Percentiles rank a stretch among this genome's conserved stretches.
These are phyloP conservation scores for Otus sunia DNA, from an alignment of 2,113 vertebrate species.

Conservation along the genomic window DNA sequence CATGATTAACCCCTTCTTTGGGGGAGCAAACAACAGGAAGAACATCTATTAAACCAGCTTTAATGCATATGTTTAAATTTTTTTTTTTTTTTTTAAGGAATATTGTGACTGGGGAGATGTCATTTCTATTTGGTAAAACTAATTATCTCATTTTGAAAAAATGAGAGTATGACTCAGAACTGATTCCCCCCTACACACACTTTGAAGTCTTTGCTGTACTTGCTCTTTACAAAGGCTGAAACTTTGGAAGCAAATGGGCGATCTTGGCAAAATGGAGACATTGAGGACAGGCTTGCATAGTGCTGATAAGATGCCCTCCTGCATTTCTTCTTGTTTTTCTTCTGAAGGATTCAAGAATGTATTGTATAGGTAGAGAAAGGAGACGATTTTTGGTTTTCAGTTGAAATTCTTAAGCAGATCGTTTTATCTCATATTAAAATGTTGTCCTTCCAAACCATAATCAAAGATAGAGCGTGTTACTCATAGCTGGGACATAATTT, in stretches of 20 bases:
- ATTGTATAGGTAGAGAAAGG: not conserved
- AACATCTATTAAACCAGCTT: not conserved
- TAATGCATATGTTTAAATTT: not conserved
- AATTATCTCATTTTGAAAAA: not conserved
- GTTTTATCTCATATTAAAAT: not conserved
- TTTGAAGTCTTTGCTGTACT: not conserved
- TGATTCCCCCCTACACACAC: accelerated
- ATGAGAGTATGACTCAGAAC: not conserved
- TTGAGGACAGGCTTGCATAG: not conserved
- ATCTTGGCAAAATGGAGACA: not conserved
- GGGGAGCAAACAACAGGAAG: not conserved
- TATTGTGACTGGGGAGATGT: not conserved
- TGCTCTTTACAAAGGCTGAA: not conserved
- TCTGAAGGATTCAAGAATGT: not conserved
- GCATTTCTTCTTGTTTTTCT: not conserved
- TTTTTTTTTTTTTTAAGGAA: not conserved
- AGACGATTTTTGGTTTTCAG: not conserved
- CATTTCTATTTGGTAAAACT: not conserved
- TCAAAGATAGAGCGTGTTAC: not conserved
- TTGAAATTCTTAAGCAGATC: not conserved
- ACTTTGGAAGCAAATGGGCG: accelerated
- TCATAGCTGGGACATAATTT: not conserved
- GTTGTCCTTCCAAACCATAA: not conserved
- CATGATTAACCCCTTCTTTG: not conserved
- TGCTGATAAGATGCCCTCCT: not conserved